Conservation (phyloP, 2,113 vertebrate species). For the Odocoileus virginianus region DNA sequence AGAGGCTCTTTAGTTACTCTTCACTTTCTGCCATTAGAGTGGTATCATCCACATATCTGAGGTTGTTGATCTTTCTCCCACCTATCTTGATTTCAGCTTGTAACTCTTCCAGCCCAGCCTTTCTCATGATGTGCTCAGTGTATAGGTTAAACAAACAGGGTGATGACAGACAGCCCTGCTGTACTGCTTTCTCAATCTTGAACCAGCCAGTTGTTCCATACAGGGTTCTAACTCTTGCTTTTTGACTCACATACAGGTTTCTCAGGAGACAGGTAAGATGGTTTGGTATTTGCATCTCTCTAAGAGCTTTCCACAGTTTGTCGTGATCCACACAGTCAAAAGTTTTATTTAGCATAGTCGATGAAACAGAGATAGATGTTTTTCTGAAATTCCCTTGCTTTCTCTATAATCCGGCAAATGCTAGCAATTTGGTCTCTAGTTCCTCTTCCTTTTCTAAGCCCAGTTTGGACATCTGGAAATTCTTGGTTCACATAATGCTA, state of each 20-base stretch:
- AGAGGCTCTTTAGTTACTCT: not conserved
- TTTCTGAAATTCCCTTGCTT: not conserved
- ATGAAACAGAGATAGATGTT: not conserved
- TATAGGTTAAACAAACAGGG: not conserved
- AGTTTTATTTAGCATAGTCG: fast-evolving
- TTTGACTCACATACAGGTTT: not conserved
- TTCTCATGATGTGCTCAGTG: not conserved
- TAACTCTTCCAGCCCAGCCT: not conserved
- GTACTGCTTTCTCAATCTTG: not conserved
- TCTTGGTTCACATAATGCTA: not conserved
- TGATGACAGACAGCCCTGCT: not conserved
- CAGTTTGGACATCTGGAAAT: not conserved
- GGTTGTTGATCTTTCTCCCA: not conserved
- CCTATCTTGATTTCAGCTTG: not conserved
- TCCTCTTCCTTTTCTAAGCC: not conserved
- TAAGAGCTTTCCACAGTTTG: not conserved
- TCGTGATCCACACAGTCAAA: not conserved
- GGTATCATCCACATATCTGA: not conserved
- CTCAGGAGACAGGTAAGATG: not conserved
- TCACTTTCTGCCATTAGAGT: not conserved
- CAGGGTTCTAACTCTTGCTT: not conserved
- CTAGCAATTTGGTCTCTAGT: not conserved
- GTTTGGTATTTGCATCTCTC: not conserved
- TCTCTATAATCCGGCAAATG: not conserved
- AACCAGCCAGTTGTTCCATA: not conserved